phyloP scores from a whole-genome alignment of 2,888 invertebrate species.

The Andrena praecox region DNA sequence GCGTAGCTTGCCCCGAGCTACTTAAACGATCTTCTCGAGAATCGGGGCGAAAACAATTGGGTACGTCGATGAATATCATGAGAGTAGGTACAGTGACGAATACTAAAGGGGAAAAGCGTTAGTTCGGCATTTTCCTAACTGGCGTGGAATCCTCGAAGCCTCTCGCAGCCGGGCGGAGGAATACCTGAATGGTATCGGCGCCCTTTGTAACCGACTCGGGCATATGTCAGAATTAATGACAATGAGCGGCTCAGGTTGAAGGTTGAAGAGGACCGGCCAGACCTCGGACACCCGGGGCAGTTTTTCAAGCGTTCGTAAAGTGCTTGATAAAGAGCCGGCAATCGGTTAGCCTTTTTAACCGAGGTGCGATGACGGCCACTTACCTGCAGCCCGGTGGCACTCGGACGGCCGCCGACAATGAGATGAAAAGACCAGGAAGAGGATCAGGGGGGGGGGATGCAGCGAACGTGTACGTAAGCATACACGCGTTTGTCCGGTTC shows the following conservation, averaged over 20 bases:
- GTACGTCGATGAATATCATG: no score
- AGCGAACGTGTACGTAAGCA: conserved; percentile 18
- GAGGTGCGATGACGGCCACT: conserved; percentile 67
- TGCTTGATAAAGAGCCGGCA: conserved; percentile 78
- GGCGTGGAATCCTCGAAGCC: conserved; percentile 9
- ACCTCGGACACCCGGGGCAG: conserved; percentile 31
- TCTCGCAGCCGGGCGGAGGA: background rate
- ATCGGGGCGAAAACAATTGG: no score
- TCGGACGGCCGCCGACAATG: conserved; percentile 61
- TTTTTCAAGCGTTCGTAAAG: conserved; percentile 61
- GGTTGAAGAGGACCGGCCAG: conserved; percentile 37
- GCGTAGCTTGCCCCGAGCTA: no score
- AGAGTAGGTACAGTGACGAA: background rate
- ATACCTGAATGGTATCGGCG: conserved; percentile 71
- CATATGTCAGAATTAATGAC: conserved; percentile 78
- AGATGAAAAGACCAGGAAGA: conserved; percentile 65
- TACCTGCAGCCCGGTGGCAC: conserved; percentile 72
- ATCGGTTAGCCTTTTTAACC: conserved; percentile 79
- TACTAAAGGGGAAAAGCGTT: background rate
- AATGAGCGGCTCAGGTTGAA: conserved; percentile 65
- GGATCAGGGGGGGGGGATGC: conserved; percentile 34
- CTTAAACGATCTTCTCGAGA: no score
- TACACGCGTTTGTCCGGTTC: conserved; percentile 53
- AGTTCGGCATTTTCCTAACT: background rate
- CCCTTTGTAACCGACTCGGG: conserved; percentile 66